Evolutionary conservation across 1,140 invertebrate genomes (phyloP).

Genomic region (Drosophila seguyi): DNA sequence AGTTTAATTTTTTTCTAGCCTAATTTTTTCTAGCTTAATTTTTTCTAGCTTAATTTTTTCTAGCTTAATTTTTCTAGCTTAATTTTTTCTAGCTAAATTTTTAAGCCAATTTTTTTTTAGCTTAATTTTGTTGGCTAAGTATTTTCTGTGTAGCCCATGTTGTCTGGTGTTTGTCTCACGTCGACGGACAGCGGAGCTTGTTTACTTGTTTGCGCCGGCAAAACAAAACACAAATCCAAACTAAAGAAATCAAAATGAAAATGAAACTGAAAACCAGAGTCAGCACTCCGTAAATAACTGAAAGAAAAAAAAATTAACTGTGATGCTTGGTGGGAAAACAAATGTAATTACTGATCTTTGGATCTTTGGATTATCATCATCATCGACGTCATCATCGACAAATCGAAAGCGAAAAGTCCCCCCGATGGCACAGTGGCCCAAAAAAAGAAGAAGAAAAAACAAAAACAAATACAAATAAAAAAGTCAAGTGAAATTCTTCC

Average conservation of each 20-base stretch:
- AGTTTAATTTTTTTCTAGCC: neutral
- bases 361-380: constrained; percentile 1
- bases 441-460: no score
- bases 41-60: neutral
- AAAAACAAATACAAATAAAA: neutral
- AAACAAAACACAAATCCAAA: constrained; percentile 29
- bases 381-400: neutral
- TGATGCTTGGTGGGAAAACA: constrained; percentile 40
- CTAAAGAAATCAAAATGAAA: constrained; percentile 28
- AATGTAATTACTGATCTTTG: constrained; percentile 21
- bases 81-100: no score
- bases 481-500: constrained; percentile 16
- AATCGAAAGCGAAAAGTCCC: constrained; percentile 21
- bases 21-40: neutral
- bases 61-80: no score
- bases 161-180: constrained; percentile 39
- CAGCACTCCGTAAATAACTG: constrained; percentile 26
- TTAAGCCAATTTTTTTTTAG: neutral
- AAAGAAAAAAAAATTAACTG: constrained; percentile 7
- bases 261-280: constrained; percentile 22
- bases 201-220: constrained; percentile 63
- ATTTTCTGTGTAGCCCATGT: constrained; percentile 15
- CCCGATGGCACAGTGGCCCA: constrained; percentile 7
- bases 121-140: neutral
- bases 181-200: constrained; percentile 29